phyloP scores from a whole-genome alignment of 2,888 invertebrate genomes.

The Nesidiocoris tenuis region DNA sequence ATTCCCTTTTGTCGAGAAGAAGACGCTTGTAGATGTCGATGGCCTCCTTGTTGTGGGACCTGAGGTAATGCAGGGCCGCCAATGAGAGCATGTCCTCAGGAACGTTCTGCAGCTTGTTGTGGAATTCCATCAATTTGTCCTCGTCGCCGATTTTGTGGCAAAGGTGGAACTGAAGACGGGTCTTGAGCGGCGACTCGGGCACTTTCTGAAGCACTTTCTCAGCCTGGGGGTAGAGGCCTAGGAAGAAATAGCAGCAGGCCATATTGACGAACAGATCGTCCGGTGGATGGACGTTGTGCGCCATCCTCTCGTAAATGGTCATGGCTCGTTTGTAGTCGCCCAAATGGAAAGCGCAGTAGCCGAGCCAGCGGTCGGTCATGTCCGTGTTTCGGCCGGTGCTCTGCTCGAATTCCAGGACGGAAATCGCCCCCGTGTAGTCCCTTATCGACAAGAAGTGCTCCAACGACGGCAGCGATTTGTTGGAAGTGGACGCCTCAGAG shows the following conservation, averaged over 20 bases:
- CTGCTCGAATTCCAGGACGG: slow-evolving; percentile 70
- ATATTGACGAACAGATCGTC: slow-evolving; percentile 71
- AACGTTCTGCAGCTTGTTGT: slow-evolving; percentile 80
- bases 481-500: slow-evolving; percentile 43
- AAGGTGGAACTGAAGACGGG: slow-evolving; percentile 85
- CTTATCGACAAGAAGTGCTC: slow-evolving; percentile 86
- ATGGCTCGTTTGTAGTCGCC: slow-evolving; percentile 81
- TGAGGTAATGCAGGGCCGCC: slow-evolving; percentile 92
- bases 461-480: slow-evolving; percentile 63
- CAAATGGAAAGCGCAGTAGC: slow-evolving; percentile 92
- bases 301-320: slow-evolving; percentile 66
- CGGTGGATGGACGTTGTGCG: slow-evolving; percentile 60
- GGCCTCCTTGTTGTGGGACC: slow-evolving; percentile 97
- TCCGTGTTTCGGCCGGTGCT: slow-evolving; percentile 50
- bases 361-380: slow-evolving; percentile 79
- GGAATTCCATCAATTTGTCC: slow-evolving; percentile 75
- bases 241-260: slow-evolving; percentile 92
- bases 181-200: slow-evolving; percentile 65
- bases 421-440: slow-evolving; percentile 93
- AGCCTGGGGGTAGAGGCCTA: slow-evolving; percentile 78
- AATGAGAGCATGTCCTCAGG: slow-evolving; percentile 93
- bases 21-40: slow-evolving; percentile 97
- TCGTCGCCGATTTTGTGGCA: slow-evolving; percentile 92
- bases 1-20: slow-evolving; percentile 85
- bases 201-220: slow-evolving; percentile 66